phyloP scores from a whole-genome alignment of 2,888 invertebrate species.

The Cylindroiulus punctatus region DNA sequence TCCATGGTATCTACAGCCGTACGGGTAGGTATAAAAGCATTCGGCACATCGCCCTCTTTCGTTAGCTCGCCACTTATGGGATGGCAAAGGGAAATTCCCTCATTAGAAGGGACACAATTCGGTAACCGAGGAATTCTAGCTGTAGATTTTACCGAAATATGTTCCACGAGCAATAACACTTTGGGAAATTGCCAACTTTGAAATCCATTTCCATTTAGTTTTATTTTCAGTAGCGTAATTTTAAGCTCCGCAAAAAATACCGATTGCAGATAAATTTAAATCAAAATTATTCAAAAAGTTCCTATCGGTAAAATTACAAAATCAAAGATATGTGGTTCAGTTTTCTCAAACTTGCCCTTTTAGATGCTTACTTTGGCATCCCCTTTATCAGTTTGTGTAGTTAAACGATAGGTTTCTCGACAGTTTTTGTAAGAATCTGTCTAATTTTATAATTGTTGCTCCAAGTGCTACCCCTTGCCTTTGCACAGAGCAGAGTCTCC shows the following conservation, averaged over 20 bases:
- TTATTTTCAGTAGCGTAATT: too few species aligned
- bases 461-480: neutral
- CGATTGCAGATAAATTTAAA: too few species aligned
- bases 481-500: neutral
- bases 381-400: neutral
- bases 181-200: too few species aligned
- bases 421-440: conserved; percentile 22
- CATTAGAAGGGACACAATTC: neutral
- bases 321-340: neutral
- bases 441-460: neutral
- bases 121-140: too few species aligned
- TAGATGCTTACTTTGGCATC: neutral
- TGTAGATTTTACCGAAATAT: neutral
- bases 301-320: neutral
- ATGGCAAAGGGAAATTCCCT: neutral
- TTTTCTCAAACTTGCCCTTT: neutral
- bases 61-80: neutral
- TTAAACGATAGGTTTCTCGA: neutral
- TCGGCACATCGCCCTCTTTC: neutral
- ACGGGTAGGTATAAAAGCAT: neutral
- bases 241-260: too few species aligned
- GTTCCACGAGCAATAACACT: too few species aligned
- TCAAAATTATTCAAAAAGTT: too few species aligned
- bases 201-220: too few species aligned
- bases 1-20: neutral